Conservation (phyloP, 2,113 vertebrate species). For the Agapornis roseicollis region DNA sequence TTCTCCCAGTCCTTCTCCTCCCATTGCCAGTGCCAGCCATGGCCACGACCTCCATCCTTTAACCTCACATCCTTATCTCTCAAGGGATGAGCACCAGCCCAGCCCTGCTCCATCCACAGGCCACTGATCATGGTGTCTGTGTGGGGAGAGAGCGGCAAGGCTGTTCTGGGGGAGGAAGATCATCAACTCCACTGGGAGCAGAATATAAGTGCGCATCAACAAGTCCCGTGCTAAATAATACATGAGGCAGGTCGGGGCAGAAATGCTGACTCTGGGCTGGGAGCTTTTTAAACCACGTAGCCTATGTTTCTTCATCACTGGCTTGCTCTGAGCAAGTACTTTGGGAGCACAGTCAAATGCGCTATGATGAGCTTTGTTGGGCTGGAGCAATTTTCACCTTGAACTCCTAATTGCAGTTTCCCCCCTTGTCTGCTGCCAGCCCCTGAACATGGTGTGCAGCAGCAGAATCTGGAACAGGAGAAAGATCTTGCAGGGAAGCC, state of each 20-base stretch:
- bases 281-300: slow-evolving; percentile 6
- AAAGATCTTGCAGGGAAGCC: background rate
- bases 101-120: background rate
- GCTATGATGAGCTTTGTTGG: background rate
- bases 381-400: background rate
- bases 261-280: slow-evolving; percentile 55
- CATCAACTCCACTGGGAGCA: background rate
- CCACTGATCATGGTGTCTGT: fast-evolving
- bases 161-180: background rate
- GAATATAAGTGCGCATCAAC: slow-evolving; percentile 44
- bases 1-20: background rate
- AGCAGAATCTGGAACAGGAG: background rate
- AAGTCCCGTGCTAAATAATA: slow-evolving; percentile 51
- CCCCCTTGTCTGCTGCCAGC: background rate
- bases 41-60: background rate
- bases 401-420: background rate
- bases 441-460: fast-evolving
- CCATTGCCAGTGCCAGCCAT: background rate
- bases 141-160: background rate
- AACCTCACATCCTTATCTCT: background rate
- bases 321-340: background rate
- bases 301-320: background rate
- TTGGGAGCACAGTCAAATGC: background rate
- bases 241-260: slow-evolving; percentile 47
- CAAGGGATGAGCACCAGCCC: background rate